A percentile compares a stretch with the other conserved stretches of the same genome.
phyloP scores from a whole-genome alignment of 1,140 invertebrate genomes.

The Drosophila quadrilineata region DNA sequence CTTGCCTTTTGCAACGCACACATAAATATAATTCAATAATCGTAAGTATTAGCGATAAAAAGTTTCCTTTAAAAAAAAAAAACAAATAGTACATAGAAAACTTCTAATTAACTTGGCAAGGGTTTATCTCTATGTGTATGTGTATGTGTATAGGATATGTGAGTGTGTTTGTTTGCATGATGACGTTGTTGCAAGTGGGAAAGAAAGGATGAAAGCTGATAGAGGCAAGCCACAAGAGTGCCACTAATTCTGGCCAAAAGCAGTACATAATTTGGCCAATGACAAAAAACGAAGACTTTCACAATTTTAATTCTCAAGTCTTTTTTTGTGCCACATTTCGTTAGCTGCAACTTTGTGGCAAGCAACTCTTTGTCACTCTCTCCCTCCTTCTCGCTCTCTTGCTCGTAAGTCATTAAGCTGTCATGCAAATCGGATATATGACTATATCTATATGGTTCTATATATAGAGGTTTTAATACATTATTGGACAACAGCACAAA shows the following conservation, averaged over 20 bases:
- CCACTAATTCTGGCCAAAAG: neutral
- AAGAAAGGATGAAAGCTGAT: too few relatives aligned
- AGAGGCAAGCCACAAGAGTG: conserved; percentile 2
- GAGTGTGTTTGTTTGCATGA: conserved; percentile 10
- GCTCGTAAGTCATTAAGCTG: too few relatives aligned
- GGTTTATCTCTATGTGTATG: conserved; percentile 10
- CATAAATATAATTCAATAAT: conserved; percentile 28
- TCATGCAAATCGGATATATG: too few relatives aligned
- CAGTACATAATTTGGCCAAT: neutral
- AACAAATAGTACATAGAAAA: conserved; percentile 29
- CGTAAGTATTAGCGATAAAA: conserved; percentile 27
- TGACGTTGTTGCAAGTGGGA: neutral
- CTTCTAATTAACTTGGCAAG: conserved; percentile 30
- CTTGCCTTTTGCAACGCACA: conserved; percentile 32
- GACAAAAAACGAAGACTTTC: too few relatives aligned
- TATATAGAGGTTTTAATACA: too few relatives aligned
- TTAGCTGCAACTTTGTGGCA: neutral
- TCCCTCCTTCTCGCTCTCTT: neutral
- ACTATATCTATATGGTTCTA: too few relatives aligned
- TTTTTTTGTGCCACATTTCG: neutral
- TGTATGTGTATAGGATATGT: conserved; percentile 38
- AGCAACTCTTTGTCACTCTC: neutral
- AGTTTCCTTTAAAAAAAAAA: conserved; percentile 21
- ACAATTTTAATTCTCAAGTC: too few relatives aligned
- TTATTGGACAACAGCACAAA: too few relatives aligned